Conservation (phyloP, 1,140 invertebrate genomes). For the Panagrolaimus sp. region DNA sequence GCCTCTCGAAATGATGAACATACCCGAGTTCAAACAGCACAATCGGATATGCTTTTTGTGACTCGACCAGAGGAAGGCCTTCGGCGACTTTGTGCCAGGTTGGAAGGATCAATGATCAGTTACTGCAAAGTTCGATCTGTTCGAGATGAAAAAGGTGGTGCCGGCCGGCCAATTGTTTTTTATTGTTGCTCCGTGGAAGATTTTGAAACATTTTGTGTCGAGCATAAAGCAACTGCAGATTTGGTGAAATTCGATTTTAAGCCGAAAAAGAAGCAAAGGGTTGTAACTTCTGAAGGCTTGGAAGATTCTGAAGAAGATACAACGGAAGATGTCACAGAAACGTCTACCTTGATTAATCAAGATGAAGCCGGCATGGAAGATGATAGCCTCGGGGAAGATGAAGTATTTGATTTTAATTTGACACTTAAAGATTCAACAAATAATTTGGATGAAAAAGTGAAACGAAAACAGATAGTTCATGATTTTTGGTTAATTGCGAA, state of each 20-base stretch:
- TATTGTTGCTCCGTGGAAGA: constrained; percentile 37
- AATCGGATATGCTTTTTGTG: constrained; percentile 32
- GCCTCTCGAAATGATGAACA: constrained; percentile 19
- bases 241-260: constrained; percentile 12
- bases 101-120: constrained; percentile 22
- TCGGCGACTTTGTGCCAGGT: constrained; percentile 30
- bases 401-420: background rate
- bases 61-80: constrained; percentile 34
- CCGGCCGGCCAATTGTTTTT: constrained; percentile 26
- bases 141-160: background rate
- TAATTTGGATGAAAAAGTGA: constrained; percentile 12
- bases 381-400: background rate
- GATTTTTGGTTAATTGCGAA: constrained; percentile 12
- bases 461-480: constrained; percentile 8
- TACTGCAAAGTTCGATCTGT: constrained; percentile 27
- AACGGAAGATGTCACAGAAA: constrained; percentile 22
- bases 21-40: constrained; percentile 27
- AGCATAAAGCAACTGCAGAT: background rate
- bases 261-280: constrained; percentile 19
- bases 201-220: background rate
- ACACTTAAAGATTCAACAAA: background rate
- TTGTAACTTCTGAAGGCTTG: background rate
- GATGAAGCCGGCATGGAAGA: constrained; percentile 5
- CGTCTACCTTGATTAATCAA: background rate
- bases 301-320: constrained; percentile 8